Evolutionary conservation across 2,113 vertebrate species (phyloP).

Genomic region (Gymnobelideus leadbeateri): DNA sequence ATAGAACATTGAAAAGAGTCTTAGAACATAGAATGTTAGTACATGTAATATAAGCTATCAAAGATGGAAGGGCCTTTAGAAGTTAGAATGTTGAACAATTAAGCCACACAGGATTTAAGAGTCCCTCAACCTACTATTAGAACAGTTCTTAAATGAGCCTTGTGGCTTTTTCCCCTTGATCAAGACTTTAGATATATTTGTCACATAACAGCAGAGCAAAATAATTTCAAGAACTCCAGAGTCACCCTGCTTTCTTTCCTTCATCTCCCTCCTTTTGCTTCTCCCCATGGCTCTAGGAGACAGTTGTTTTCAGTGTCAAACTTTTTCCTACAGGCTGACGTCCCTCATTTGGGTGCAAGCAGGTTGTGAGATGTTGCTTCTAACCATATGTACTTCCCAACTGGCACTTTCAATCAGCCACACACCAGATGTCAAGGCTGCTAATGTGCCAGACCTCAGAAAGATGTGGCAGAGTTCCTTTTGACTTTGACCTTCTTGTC

Average conservation of each 20-base stretch:
- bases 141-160: background rate
- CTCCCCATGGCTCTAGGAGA: background rate
- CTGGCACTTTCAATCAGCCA: background rate
- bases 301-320: background rate
- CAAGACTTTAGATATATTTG: background rate
- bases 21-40: background rate
- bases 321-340: background rate
- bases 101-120: background rate
- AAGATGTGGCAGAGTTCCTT: background rate
- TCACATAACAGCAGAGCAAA: background rate
- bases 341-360: background rate
- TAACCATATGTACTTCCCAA: slow-evolving; percentile 9
- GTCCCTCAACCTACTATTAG: background rate
- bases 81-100: background rate
- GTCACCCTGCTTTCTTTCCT: background rate
- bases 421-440: background rate
- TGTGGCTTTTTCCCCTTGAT: background rate
- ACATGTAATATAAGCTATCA: background rate
- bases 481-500: slow-evolving; percentile 9
- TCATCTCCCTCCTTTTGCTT: background rate
- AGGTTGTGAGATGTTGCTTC: slow-evolving; percentile 1
- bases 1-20: background rate
- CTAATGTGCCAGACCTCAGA: background rate
- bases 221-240: background rate
- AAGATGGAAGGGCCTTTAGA: background rate